A percentile compares a stretch with the other conserved stretches of the same genome.
phyloP scores from a whole-genome alignment of 1,140 invertebrate species.

The Meloidogyne floridensis region DNA sequence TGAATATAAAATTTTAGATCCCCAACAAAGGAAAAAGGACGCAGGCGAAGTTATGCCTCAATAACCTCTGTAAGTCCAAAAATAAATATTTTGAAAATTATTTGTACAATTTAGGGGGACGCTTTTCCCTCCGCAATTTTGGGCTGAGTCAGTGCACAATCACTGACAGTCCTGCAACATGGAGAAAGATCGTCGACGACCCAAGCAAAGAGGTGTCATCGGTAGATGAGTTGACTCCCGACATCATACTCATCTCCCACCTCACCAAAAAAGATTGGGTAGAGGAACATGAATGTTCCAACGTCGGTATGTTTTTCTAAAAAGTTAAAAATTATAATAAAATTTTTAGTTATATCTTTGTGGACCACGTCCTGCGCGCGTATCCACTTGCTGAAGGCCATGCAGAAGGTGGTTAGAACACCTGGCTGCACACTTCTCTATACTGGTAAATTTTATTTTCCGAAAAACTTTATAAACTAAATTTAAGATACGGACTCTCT shows the following conservation, averaged over 20 bases:
- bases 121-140: constrained; percentile 19
- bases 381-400: background rate
- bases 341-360: background rate
- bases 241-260: background rate
- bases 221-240: background rate
- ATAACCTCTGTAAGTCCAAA: constrained; percentile 13
- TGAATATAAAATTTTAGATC: background rate
- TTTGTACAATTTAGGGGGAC: constrained; percentile 6
- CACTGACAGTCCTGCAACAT: background rate
- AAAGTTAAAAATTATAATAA: background rate
- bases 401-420: constrained; percentile 17
- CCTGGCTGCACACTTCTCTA: constrained; percentile 19
- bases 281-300: constrained; percentile 6
- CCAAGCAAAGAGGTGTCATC: background rate
- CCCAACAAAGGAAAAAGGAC: constrained; percentile 19
- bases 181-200: background rate
- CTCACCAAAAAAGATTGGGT: background rate
- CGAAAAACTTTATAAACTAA: background rate
- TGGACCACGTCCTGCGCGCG: constrained; percentile 19
- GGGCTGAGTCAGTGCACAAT: background rate
- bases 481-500: constrained; percentile 15
- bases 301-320: background rate
- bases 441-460: background rate
- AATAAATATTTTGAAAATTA: background rate
- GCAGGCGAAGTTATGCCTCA: constrained; percentile 9